These are phyloP conservation scores for Columbina picui DNA, from an alignment of 2,113 vertebrate genomes.

Conservation along the genomic window DNA sequence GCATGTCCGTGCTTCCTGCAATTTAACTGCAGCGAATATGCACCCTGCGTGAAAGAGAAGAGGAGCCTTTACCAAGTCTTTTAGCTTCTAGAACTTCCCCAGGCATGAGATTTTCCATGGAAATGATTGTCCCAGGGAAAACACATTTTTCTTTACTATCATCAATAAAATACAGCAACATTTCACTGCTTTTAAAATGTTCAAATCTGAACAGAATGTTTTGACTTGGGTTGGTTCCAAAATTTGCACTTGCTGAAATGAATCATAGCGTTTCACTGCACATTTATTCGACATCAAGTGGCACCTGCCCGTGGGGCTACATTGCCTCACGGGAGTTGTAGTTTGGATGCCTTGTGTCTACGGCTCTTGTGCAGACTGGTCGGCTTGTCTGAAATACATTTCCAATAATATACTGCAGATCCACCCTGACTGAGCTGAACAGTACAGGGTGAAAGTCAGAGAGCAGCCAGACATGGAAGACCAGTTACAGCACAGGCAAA, in stretches of 20 bases:
- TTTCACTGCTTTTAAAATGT: background rate
- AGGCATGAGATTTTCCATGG: background rate
- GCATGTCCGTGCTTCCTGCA: background rate
- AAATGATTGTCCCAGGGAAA: background rate
- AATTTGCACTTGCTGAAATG: slow-evolving; percentile 16
- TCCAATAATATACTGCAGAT: background rate
- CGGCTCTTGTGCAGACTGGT: accelerated
- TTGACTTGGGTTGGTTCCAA: slow-evolving; percentile 15
- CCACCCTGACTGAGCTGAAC: background rate
- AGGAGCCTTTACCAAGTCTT: background rate
- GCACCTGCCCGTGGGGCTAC: background rate
- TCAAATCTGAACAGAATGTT: slow-evolving; percentile 24
- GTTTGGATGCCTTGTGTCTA: background rate
- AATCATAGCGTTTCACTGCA: slow-evolving; percentile 18
- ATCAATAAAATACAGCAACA: background rate
- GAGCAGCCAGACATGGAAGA: background rate
- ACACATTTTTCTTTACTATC: background rate
- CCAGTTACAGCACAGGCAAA: background rate
- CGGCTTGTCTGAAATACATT: background rate
- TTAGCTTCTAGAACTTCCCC: background rate
- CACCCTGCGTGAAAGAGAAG: background rate
- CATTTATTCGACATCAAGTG: background rate
- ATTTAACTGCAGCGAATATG: background rate
- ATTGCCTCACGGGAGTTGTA: background rate
- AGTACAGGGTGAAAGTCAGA: background rate